Conservation (phyloP, 2,888 invertebrate genomes). For the Pollenia angustigena region DNA sequence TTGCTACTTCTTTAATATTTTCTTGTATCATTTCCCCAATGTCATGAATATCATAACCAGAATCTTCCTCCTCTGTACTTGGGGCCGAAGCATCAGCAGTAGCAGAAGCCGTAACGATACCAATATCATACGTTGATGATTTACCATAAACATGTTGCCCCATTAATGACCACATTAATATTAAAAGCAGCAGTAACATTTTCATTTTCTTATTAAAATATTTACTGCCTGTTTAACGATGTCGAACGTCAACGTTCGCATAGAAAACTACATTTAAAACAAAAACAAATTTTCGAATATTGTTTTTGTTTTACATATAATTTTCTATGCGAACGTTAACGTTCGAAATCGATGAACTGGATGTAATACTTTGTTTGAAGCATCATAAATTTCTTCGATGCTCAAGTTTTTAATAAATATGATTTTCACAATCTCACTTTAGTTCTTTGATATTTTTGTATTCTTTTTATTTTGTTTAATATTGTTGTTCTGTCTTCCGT, state of each 20-base stretch:
- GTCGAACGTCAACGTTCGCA: no score
- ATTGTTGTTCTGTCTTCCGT: slow-evolving; percentile 16
- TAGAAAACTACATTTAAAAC: no score
- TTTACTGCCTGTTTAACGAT: no score
- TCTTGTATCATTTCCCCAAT: slow-evolving; percentile 12
- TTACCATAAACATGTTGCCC: slow-evolving; percentile 67
- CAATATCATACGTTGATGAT: slow-evolving; percentile 52
- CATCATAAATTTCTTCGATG: slow-evolving; percentile 64
- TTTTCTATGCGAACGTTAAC: no score
- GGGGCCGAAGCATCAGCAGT: background rate
- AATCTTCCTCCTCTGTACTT: slow-evolving; percentile 11
- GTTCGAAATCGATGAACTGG: no score
- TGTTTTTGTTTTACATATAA: no score
- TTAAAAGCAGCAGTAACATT: slow-evolving; percentile 71
- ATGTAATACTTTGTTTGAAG: slow-evolving; percentile 67
- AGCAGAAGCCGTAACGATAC: slow-evolving; percentile 25
- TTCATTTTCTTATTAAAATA: slow-evolving; percentile 76
- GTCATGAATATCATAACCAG: slow-evolving; percentile 29
- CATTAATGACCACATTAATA: slow-evolving; percentile 75
- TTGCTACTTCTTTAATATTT: slow-evolving; percentile 42
- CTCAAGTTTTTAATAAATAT: slow-evolving; percentile 5
- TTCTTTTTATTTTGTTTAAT: slow-evolving; percentile 10
- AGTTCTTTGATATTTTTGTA: slow-evolving; percentile 1
- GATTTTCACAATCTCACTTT: slow-evolving; percentile 44
- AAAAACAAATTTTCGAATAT: no score